Evolutionary conservation across 2,797 vertebrate genomes (phyloP).

Genomic region (Nyctibius grandis): DNA sequence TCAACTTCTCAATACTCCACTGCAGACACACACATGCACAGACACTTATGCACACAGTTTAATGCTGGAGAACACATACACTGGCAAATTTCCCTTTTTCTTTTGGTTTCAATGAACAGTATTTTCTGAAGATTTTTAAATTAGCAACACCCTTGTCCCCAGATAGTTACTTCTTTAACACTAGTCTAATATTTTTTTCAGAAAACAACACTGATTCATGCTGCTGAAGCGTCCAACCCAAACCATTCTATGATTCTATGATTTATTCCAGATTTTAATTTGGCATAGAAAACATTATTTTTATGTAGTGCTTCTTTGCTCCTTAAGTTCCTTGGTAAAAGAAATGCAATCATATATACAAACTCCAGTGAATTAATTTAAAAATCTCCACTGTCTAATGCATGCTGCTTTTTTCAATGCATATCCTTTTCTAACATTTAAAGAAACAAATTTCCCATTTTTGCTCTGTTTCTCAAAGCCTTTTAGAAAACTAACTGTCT

Average conservation of each 20-base stretch:
- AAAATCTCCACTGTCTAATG: background rate
- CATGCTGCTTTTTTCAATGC: background rate
- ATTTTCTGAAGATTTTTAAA: background rate
- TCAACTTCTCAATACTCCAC: background rate
- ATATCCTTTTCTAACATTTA: background rate
- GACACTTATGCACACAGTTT: background rate
- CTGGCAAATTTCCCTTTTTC: background rate
- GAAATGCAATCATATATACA: background rate
- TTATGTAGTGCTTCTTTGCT: background rate
- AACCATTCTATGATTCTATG: too few relatives aligned
- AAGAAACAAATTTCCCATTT: background rate
- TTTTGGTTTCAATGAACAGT: background rate
- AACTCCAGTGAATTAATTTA: background rate
- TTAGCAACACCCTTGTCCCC: background rate
- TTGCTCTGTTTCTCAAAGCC: background rate
- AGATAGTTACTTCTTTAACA: background rate
- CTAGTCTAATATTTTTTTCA: background rate
- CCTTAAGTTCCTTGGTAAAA: background rate
- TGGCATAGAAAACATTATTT: background rate
- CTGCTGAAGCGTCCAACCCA: background rate
- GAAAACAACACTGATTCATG: background rate
- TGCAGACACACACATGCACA: background rate
- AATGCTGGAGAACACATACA: background rate
- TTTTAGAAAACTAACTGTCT: background rate
- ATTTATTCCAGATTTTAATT: background rate